phyloP scores from a whole-genome alignment of 2,113 vertebrate species.

The Limanda limanda region DNA sequence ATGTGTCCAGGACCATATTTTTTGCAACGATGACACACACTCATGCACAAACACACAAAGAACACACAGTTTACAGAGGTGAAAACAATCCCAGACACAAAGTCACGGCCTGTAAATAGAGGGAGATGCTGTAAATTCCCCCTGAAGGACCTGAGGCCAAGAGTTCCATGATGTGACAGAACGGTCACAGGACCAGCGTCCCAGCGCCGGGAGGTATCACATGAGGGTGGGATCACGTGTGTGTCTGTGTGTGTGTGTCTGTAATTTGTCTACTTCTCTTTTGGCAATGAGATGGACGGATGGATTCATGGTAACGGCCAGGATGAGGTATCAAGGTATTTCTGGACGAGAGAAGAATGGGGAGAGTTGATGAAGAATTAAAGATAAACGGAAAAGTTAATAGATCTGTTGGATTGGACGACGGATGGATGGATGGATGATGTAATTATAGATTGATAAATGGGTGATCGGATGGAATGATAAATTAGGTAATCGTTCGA shows the following conservation, averaged over 20 bases:
- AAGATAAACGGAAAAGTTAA: no score
- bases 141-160: constrained; percentile 2
- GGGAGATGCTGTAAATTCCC: constrained; percentile 16
- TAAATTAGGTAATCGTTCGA: not conserved
- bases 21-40: not conserved
- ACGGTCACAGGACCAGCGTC: constrained; percentile 44
- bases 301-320: not conserved
- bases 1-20: not conserved
- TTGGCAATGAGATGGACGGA: not conserved
- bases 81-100: not conserved
- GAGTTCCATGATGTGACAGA: no score
- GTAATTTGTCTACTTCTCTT: not conserved
- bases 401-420: no score
- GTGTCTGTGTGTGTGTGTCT: not conserved
- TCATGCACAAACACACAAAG: not conserved
- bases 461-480: not conserved
- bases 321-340: not conserved
- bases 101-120: not conserved
- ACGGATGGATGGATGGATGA: not conserved
- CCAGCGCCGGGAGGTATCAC: constrained; percentile 27
- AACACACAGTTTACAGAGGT: not conserved
- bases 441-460: not conserved
- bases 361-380: no score
- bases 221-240: constrained; percentile 9
- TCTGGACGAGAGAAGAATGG: no score